A percentile compares a stretch with the other conserved stretches of the same genome.
These are phyloP conservation scores for Todus mexicanus DNA, from an alignment of 2,797 vertebrate species.

Conservation along the genomic window DNA sequence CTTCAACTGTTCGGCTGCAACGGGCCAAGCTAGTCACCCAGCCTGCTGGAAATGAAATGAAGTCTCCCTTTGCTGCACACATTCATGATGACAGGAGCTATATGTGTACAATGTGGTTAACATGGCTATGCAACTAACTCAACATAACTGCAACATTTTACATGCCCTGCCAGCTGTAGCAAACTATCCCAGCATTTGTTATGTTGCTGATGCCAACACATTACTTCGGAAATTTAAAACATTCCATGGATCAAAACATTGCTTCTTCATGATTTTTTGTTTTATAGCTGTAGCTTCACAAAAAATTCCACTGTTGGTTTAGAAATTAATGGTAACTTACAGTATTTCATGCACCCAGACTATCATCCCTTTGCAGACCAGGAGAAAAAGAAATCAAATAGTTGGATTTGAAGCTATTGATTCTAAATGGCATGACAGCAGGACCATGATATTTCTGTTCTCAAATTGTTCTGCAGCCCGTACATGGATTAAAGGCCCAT, in stretches of 20 bases:
- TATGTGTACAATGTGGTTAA: neutral
- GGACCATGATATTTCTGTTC: neutral
- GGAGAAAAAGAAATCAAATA: neutral
- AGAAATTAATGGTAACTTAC: neutral
- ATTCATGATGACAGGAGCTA: neutral
- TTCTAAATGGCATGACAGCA: neutral
- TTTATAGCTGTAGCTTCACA: neutral
- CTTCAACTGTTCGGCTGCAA: accelerated
- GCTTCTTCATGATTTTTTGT: neutral
- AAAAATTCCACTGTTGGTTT: neutral
- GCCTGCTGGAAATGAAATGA: neutral
- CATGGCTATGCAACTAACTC: neutral
- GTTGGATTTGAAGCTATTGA: neutral
- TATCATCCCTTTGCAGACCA: neutral
- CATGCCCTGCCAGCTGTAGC: neutral
- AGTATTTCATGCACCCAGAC: neutral
- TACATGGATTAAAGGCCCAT: neutral
- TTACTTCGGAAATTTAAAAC: neutral
- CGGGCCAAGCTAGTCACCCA: neutral
- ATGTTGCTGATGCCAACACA: neutral
- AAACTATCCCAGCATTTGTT: neutral
- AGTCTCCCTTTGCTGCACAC: neutral
- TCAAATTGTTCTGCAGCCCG: neutral
- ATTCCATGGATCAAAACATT: neutral
- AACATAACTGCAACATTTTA: neutral